Evolutionary conservation across 2,113 vertebrate genomes (phyloP), one percentile per base, ranked within the genome.

Genomic region (Austrofundulus limnaeus): DNA sequence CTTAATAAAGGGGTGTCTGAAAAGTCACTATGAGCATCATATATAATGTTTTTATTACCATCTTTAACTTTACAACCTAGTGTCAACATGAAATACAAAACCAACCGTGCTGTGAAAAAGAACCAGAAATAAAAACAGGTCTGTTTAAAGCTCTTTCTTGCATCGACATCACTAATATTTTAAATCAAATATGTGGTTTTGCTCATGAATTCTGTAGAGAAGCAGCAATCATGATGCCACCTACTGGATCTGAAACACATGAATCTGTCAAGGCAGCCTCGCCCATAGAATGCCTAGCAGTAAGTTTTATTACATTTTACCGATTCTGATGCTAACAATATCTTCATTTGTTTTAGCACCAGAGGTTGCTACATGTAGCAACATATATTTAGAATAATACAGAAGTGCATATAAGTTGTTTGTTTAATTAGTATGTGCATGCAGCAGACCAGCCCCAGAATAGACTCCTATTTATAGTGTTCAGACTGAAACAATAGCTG

Each of bases 1-100:
- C 6, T 34, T 34, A 34, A 34, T 75, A 61, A 71, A 83, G 9
- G 46, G 58, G 73, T 14, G 59, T 48, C 39, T 41, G 49, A 57
- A 21, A 47, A 64, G 50, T 42, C 43, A 39, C 25, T 64, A 34
- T 34, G 59, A 50, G 56, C n/a, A 42, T 53, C 58, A 34, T 34
- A 34, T 34, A 34, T 34, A 54, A 73, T 59, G 28, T 56, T 15
- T 61, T 68, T 51, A 72, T 69, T 57, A 63, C 43, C 28, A 58
- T 34, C 42, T 71, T 61, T 38, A 53, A 38, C 43, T 68, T 71
- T 61, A 67, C 57, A 54, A 59, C 21, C 28, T 38, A 5, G 31
- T 49, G 31, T 48, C 53, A 67, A 66, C 21, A 53, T 42, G 43
- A 61, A 60, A 63, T 37, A 62, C 19, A 69, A 0, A 9, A 34